phyloP scores from a whole-genome alignment of 2,797 vertebrate species.

The Danio kyathit region DNA sequence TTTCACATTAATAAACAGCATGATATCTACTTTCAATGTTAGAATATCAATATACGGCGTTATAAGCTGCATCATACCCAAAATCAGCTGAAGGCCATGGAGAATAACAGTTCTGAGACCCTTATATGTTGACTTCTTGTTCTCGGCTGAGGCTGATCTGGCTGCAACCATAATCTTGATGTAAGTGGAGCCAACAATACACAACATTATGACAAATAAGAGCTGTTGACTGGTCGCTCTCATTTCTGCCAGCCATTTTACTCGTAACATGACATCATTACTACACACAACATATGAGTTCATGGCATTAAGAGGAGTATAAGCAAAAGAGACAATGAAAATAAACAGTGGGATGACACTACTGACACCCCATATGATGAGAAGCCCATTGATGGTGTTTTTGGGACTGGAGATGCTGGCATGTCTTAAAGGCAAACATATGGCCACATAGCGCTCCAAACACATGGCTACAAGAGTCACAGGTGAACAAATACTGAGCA shows the following conservation, averaged over 20 bases:
- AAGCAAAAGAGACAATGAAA: conserved; percentile 14
- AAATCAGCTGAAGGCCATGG: conserved; percentile 51
- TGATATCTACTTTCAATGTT: conserved; percentile 32
- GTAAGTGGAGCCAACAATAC: conserved; percentile 51
- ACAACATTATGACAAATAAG: conserved; percentile 40
- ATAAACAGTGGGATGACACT: conserved; percentile 33
- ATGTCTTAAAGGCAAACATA: conserved; percentile 72
- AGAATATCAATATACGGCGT: conserved; percentile 49
- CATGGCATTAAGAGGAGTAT: neutral
- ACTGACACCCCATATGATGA: conserved; percentile 55
- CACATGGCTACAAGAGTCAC: conserved; percentile 73
- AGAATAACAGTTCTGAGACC: conserved; percentile 49
- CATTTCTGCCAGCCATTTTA: conserved; percentile 49
- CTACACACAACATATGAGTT: conserved; percentile 43
- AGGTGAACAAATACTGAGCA: conserved; percentile 60
- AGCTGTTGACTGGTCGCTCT: neutral
- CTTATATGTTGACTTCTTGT: conserved; percentile 47
- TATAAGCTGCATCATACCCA: conserved; percentile 47
- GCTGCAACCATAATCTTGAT: conserved; percentile 58
- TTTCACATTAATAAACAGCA: conserved; percentile 54
- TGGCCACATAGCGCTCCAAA: conserved; percentile 73
- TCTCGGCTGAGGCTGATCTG: conserved; percentile 29
- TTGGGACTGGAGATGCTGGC: conserved; percentile 48
- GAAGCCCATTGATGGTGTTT: conserved; percentile 32
- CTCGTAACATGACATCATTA: conserved; percentile 18